phyloP scores from a whole-genome alignment of 2,888 invertebrate genomes.

The Drosophila austrosaltans region DNA sequence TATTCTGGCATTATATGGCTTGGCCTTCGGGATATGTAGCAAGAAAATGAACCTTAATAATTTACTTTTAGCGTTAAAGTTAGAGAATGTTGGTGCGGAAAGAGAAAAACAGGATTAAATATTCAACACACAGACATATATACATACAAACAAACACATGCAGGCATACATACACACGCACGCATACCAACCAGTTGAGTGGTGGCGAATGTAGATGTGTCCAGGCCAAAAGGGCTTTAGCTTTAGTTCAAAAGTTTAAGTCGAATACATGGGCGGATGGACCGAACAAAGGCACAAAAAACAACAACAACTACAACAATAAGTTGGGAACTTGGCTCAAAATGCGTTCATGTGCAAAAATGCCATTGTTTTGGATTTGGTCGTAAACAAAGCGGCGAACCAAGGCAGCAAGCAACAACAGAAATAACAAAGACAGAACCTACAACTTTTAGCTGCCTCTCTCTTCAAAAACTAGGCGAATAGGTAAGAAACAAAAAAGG shows the following conservation, averaged over 20 bases:
- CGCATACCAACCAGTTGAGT: constrained; percentile 26
- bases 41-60: constrained; percentile 60
- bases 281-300: constrained; percentile 29
- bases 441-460: constrained; percentile 21
- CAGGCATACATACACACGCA: constrained; percentile 17
- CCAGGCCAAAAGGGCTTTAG: constrained; percentile 18
- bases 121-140: constrained; percentile 52
- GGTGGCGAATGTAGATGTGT: constrained; percentile 8
- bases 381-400: constrained; percentile 65
- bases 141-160: constrained; percentile 14
- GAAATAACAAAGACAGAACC: constrained; percentile 22
- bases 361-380: constrained; percentile 72
- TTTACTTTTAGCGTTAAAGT: constrained; percentile 54
- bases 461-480: constrained; percentile 57
- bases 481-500: constrained; percentile 52
- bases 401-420: constrained; percentile 33
- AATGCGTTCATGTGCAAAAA: constrained; percentile 73
- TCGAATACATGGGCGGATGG: constrained; percentile 15
- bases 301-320: constrained; percentile 32
- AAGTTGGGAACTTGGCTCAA: constrained; percentile 42
- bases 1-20: constrained; percentile 41
- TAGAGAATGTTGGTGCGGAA: constrained; percentile 6
- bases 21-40: constrained; percentile 21
- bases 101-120: constrained; percentile 61
- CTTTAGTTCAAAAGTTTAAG: constrained; percentile 21